Conservation (phyloP, 2,113 vertebrate species). For the Polyodon spathula region DNA sequence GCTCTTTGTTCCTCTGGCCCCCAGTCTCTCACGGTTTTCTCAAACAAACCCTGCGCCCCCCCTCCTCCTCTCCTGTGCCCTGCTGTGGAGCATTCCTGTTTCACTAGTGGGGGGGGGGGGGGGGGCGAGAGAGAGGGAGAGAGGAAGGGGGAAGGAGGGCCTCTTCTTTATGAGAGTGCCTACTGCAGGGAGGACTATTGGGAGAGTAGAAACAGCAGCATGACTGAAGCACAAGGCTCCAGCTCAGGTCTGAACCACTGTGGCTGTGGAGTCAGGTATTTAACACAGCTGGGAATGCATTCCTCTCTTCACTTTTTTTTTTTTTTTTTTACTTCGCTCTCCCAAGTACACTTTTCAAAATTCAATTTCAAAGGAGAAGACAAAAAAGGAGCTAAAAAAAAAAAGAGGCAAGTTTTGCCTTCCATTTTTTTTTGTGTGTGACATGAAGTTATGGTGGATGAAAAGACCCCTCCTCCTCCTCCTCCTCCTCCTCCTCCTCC, state of each 20-base stretch:
- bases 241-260: conserved; percentile 53
- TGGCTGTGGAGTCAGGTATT: conserved; percentile 69
- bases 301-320: conserved; percentile 42
- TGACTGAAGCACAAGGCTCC: conserved; percentile 54
- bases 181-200: conserved; percentile 47
- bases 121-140: conserved; percentile 14
- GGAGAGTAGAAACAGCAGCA: conserved; percentile 47
- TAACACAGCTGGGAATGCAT: conserved; percentile 64
- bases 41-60: conserved; percentile 13
- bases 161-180: conserved; percentile 63
- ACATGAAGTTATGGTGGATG: no score
- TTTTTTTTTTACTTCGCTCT: conserved; percentile 33
- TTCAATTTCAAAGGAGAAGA: no score
- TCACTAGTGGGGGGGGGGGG: conserved; percentile 15
- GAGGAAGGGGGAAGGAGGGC: conserved; percentile 42
- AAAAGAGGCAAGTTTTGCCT: no score
- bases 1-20: conserved; percentile 34
- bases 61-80: conserved; percentile 25
- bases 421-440: no score
- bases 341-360: no score
- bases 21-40: conserved; percentile 16
- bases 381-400: no score
- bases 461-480: conserved; percentile 22
- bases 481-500: conserved; percentile 27
- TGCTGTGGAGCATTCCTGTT: conserved; percentile 33